Evolutionary conservation across 1,140 invertebrate species (phyloP).

Genomic region (Bicyclus anynana): DNA sequence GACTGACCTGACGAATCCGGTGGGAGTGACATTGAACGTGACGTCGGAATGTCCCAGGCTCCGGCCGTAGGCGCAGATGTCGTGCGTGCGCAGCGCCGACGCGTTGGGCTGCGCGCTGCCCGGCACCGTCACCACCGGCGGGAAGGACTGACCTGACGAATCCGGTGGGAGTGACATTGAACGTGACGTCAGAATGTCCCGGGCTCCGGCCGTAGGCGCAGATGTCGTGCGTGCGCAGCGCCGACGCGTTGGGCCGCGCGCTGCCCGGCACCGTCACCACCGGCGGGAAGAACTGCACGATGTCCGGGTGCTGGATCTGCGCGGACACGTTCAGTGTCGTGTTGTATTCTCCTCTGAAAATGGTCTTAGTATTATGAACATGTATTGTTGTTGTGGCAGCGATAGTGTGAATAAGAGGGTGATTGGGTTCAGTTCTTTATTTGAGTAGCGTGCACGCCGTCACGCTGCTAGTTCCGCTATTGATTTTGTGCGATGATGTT

Average conservation of each 20-base stretch:
- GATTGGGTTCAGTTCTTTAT: too few species aligned
- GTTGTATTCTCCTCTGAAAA: conserved; percentile 58
- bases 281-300: conserved; percentile 58
- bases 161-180: conserved; percentile 73
- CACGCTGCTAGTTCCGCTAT: too few species aligned
- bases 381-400: too few species aligned
- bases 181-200: conserved; percentile 78
- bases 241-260: conserved; percentile 39
- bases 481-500: too few species aligned
- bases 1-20: conserved; percentile 71
- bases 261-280: conserved; percentile 43
- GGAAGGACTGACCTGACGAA: conserved; percentile 70
- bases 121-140: too few species aligned
- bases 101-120: too few species aligned
- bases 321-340: conserved; percentile 43
- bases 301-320: conserved; percentile 60
- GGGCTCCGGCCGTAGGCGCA: conserved; percentile 77
- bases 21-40: conserved; percentile 74
- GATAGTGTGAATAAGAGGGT: too few species aligned
- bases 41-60: conserved; percentile 79
- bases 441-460: too few species aligned
- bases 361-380: too few species aligned
- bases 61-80: too few species aligned
- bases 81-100: too few species aligned
- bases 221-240: conserved; percentile 66